Conservation (phyloP, 2,113 vertebrate species). For the Isichthys henryi region DNA sequence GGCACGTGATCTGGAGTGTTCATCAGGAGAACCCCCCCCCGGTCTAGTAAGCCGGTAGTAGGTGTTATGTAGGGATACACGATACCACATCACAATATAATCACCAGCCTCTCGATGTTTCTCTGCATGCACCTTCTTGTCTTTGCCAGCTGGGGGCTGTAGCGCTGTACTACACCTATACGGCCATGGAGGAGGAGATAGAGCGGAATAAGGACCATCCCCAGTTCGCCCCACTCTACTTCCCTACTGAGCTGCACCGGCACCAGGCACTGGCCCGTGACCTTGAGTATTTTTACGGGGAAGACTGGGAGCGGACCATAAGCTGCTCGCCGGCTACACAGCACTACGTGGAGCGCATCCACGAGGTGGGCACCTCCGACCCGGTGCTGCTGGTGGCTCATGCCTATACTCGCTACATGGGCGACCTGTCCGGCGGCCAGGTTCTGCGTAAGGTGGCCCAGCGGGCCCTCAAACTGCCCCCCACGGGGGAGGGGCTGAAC, state of each 20-base stretch:
- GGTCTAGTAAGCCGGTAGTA: neutral
- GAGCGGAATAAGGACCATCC: conserved; percentile 82
- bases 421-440: conserved; percentile 95
- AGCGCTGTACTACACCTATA: conserved; percentile 88
- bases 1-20: neutral
- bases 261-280: conserved; percentile 73
- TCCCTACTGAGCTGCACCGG: conserved; percentile 83
- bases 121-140: neutral
- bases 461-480: conserved; percentile 82
- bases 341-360: conserved; percentile 81
- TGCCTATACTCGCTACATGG: conserved; percentile 96
- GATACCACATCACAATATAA: neutral
- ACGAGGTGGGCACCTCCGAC: conserved; percentile 68
- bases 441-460: conserved; percentile 95
- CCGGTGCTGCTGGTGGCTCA: conserved; percentile 87
- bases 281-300: conserved; percentile 81
- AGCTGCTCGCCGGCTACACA: conserved; percentile 73
- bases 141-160: conserved; percentile 70
- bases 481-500: conserved; percentile 78
- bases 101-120: neutral
- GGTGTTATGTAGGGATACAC: neutral
- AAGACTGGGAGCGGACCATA: conserved; percentile 70
- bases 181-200: conserved; percentile 90
- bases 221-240: conserved; percentile 83
- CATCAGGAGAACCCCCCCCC: neutral